A percentile compares a stretch with the other conserved stretches of the same genome.
phyloP scores from a whole-genome alignment of 2,113 vertebrate species.

The Haemorhous mexicanus region DNA sequence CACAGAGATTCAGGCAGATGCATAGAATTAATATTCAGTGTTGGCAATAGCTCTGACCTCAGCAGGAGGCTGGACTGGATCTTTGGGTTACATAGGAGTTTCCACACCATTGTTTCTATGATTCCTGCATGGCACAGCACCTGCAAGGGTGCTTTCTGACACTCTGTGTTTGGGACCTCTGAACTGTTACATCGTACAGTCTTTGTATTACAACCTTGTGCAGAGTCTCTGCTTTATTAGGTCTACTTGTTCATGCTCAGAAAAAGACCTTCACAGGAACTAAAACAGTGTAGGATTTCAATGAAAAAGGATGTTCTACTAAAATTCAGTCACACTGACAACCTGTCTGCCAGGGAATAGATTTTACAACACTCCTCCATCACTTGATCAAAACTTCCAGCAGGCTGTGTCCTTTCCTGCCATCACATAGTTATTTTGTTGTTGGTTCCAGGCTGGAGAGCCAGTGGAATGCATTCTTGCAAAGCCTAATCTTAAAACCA shows the following conservation, averaged over 20 bases:
- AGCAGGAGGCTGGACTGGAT: background rate
- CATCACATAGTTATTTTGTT: conserved; percentile 10
- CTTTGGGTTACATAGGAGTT: background rate
- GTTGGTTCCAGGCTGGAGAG: background rate
- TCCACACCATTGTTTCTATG: background rate
- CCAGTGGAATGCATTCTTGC: conserved; percentile 18
- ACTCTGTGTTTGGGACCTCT: background rate
- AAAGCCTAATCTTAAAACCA: conserved; percentile 25
- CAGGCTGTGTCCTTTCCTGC: background rate
- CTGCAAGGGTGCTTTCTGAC: background rate
- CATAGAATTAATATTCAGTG: background rate
- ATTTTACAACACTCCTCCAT: background rate
- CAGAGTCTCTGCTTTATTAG: background rate
- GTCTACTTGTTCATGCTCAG: background rate
- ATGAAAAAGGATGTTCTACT: background rate
- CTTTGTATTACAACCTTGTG: background rate
- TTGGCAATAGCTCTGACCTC: background rate
- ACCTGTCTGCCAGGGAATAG: background rate
- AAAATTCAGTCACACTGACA: background rate
- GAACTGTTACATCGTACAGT: background rate
- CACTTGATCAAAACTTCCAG: conserved; percentile 21
- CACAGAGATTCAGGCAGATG: background rate
- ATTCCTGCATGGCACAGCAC: background rate
- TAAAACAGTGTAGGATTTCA: background rate
- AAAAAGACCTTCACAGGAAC: background rate